Evolutionary conservation across 2,797 vertebrate species (phyloP).

Genomic region (Mormyrus proboscirostris): DNA sequence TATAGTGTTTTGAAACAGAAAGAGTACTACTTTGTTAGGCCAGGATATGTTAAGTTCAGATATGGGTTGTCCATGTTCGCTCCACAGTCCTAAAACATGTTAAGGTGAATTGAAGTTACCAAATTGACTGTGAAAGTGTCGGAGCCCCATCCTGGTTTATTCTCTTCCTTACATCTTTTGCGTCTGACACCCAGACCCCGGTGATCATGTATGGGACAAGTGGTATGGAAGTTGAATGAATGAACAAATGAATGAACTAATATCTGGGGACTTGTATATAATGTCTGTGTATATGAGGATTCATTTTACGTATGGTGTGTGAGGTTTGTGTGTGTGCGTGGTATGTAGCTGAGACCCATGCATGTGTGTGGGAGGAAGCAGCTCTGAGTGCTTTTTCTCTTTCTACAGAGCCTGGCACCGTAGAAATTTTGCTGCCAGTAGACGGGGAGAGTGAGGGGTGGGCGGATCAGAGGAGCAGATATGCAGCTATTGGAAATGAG

Average conservation of each 20-base stretch:
- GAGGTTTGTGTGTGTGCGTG: background rate
- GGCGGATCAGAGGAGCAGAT: slow-evolving; percentile 55
- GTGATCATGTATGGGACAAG: background rate
- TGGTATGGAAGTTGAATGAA: background rate
- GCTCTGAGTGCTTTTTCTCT: slow-evolving; percentile 11
- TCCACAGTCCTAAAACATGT: background rate
- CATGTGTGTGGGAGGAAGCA: slow-evolving; percentile 26
- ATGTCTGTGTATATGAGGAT: background rate
- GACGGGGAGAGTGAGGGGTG: background rate
- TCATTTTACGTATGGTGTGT: background rate
- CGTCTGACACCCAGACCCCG: background rate
- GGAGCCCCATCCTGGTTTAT: background rate
- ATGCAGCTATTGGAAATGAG: slow-evolving; percentile 56
- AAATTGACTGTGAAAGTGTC: background rate
- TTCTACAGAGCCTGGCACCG: slow-evolving; percentile 74
- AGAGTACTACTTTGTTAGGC: background rate
- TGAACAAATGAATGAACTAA: background rate
- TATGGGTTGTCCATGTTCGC: background rate
- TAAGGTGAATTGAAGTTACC: background rate
- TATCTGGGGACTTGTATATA: background rate
- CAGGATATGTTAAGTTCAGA: background rate
- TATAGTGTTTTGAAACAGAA: background rate
- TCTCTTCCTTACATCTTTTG: background rate
- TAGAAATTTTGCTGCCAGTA: slow-evolving; percentile 42
- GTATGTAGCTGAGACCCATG: slow-evolving; percentile 23